A percentile compares a stretch with the other conserved stretches of the same genome.
phyloP scores from a whole-genome alignment of 2,797 vertebrate genomes.

The Bovichtus diacanthus region DNA sequence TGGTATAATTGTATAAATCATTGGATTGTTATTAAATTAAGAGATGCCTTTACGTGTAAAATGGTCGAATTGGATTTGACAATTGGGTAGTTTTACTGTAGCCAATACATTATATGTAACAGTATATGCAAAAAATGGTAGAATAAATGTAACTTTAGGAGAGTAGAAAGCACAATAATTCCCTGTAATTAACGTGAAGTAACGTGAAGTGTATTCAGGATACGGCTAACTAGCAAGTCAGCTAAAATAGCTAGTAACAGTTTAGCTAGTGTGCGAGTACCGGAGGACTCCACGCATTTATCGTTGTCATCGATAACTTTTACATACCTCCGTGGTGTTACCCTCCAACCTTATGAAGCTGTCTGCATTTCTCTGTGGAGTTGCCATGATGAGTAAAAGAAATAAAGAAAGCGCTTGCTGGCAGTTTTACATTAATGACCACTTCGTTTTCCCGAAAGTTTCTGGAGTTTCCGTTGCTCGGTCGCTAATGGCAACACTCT shows the following conservation, averaged over 20 bases:
- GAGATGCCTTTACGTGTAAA: no score
- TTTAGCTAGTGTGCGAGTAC: no score
- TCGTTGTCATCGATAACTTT: background rate
- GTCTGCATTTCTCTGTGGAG: slow-evolving; percentile 54
- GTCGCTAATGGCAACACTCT: slow-evolving; percentile 60
- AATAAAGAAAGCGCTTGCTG: rapidly evolving
- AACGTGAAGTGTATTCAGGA: background rate
- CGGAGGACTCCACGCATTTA: background rate
- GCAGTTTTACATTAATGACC: background rate
- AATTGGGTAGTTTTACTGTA: background rate
- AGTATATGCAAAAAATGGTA: background rate
- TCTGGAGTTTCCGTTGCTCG: slow-evolving; percentile 34
- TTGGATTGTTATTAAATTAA: no score
- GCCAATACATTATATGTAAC: background rate
- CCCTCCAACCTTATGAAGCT: slow-evolving; percentile 46
- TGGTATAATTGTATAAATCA: no score
- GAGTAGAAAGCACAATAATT: background rate
- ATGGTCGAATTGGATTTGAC: no score
- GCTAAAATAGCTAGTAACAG: background rate
- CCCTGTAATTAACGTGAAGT: background rate
- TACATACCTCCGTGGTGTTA: slow-evolving; percentile 67
- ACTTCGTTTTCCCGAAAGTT: rapidly evolving
- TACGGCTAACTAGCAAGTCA: background rate
- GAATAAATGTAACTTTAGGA: background rate
- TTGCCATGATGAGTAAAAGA: slow-evolving; percentile 41